Evolutionary conservation across 2,888 invertebrate genomes (phyloP).

Genomic region (Phyllotreta cruciferae): DNA sequence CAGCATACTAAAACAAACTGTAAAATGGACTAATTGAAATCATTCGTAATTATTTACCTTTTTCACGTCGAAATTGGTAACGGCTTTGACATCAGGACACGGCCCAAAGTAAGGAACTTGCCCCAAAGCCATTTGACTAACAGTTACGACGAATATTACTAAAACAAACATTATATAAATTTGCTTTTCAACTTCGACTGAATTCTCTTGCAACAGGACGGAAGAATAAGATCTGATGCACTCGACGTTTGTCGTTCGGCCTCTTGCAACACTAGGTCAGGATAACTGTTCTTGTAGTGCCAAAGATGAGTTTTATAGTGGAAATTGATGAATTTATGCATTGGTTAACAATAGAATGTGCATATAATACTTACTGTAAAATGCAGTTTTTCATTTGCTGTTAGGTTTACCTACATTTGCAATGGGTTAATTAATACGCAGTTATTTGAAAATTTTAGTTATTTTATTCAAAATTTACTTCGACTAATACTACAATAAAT

Average conservation of each 20-base stretch:
- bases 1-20: slow-evolving; percentile 58
- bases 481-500: too few relatives aligned
- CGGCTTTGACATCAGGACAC: slow-evolving; percentile 70
- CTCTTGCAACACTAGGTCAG: slow-evolving; percentile 8
- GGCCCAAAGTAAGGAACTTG: slow-evolving; percentile 71
- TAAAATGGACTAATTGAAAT: slow-evolving; percentile 3
- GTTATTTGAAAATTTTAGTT: too few relatives aligned
- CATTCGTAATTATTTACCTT: slow-evolving; percentile 60
- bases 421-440: too few relatives aligned
- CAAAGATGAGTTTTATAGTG: slow-evolving; percentile 7
- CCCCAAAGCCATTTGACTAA: slow-evolving; percentile 46
- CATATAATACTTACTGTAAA: neutral
- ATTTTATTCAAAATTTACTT: too few relatives aligned
- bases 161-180: slow-evolving; percentile 22
- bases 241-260: neutral
- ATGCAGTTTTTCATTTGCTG: too few relatives aligned
- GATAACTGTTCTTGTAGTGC: slow-evolving; percentile 8
- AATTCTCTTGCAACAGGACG: neutral
- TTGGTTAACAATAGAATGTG: neutral
- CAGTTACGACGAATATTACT: slow-evolving; percentile 25
- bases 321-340: slow-evolving; percentile 3
- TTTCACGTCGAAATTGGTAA: slow-evolving; percentile 66
- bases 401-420: too few relatives aligned
- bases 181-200: neutral
- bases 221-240: slow-evolving; percentile 13